phyloP scores from a whole-genome alignment of 1,140 invertebrate genomes.

The Drepana arcuata region DNA sequence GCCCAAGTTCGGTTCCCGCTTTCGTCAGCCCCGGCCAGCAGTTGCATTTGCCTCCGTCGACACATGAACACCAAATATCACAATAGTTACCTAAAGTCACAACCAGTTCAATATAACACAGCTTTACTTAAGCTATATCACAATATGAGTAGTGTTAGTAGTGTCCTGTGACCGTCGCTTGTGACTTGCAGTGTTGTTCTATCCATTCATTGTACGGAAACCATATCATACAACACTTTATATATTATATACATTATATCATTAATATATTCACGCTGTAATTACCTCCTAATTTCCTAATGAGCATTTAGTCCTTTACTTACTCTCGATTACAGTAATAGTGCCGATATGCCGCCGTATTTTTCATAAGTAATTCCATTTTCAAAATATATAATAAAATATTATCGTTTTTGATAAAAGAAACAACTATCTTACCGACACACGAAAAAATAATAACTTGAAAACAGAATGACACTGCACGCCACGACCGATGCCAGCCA shows the following conservation, averaged over 20 bases:
- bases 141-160: constrained; percentile 51
- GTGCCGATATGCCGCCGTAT: no score
- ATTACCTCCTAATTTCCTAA: no score
- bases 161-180: constrained; percentile 29
- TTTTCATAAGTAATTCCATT: no score
- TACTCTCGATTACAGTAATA: no score
- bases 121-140: constrained; percentile 66
- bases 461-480: constrained; percentile 15
- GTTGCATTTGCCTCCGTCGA: constrained; percentile 19
- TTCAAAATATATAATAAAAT: no score
- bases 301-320: no score
- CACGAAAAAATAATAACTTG: not conserved
- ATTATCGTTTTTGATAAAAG: no score
- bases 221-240: no score
- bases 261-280: no score
- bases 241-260: no score
- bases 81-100: constrained; percentile 67
- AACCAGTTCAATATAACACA: constrained; percentile 62
- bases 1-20: constrained; percentile 34
- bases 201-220: no score
- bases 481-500: constrained; percentile 24
- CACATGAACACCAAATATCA: constrained; percentile 61
- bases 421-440: no score
- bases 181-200: constrained; percentile 23
- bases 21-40: constrained; percentile 26